Conservation (phyloP, 1,140 invertebrate genomes). For the Anastrepha ludens region DNA sequence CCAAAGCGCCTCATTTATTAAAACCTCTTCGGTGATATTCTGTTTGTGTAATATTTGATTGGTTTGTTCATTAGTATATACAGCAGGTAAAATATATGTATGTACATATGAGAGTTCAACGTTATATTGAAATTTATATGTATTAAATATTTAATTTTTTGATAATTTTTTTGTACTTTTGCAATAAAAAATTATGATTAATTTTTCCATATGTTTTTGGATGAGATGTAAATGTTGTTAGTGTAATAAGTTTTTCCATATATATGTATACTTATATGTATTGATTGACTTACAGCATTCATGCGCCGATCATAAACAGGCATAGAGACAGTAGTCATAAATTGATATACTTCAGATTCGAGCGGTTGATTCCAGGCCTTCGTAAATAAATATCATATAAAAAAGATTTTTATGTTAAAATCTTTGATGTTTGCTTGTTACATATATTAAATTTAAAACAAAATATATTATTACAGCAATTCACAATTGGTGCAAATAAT, state of each 20-base stretch:
- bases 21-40: slow-evolving; percentile 95
- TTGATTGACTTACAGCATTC: slow-evolving; percentile 81
- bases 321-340: slow-evolving; percentile 93
- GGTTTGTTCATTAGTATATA: slow-evolving; percentile 50
- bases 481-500: too few relatives aligned
- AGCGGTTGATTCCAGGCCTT: slow-evolving; percentile 80
- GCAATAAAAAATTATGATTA: neutral
- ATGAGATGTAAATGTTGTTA: neutral
- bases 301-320: slow-evolving; percentile 90
- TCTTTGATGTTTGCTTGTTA: too few relatives aligned
- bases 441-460: too few relatives aligned
- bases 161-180: neutral
- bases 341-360: slow-evolving; percentile 80
- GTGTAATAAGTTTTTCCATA: neutral
- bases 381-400: too few relatives aligned
- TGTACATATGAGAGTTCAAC: neutral
- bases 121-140: too few relatives aligned
- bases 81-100: slow-evolving; percentile 13
- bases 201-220: neutral
- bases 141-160: too few relatives aligned
- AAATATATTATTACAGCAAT: too few relatives aligned
- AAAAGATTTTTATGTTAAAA: too few relatives aligned
- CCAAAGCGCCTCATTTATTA: slow-evolving; percentile 94
- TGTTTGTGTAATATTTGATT: slow-evolving; percentile 75
- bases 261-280: neutral